Evolutionary conservation across 53 echinoderm and acorn worm species (phyloP).

Genomic region (Henricia sp.): DNA sequence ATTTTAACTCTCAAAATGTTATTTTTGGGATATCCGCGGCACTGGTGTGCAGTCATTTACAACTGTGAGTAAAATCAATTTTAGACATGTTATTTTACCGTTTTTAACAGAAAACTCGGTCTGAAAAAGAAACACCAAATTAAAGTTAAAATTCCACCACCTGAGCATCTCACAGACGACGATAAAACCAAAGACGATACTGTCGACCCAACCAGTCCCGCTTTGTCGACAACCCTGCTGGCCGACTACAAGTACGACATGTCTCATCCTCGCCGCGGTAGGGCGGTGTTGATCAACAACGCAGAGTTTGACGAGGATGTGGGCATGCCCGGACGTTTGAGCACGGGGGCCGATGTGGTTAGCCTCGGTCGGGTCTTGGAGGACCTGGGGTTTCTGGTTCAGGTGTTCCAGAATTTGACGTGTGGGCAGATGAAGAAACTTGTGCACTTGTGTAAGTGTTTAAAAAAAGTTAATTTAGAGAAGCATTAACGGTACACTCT

Average conservation of each 20-base stretch:
- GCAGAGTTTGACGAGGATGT: constrained; percentile 61
- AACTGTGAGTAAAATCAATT: neutral
- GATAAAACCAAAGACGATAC: neutral
- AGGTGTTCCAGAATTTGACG: constrained; percentile 52
- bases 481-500: too few relatives aligned
- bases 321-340: constrained; percentile 67
- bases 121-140: neutral
- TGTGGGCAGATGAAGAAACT: constrained; percentile 18
- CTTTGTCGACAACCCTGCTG: constrained; percentile 33
- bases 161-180: constrained; percentile 1
- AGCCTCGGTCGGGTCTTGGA: constrained; percentile 47
- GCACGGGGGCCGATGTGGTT: constrained; percentile 67
- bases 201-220: neutral
- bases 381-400: constrained; percentile 60
- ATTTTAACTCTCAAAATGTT: too few relatives aligned
- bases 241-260: constrained; percentile 69
- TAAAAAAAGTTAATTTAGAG: too few relatives aligned
- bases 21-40: neutral
- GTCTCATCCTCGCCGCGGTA: constrained; percentile 61
- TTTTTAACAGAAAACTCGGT: constrained; percentile 1
- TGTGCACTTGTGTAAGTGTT: constrained; percentile 27
- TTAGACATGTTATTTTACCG: neutral
- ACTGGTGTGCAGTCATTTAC: neutral
- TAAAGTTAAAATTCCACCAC: constrained; percentile 15
- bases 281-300: constrained; percentile 76